Conservation (phyloP, 2,888 invertebrate species). For the Apotomis betuletana region DNA sequence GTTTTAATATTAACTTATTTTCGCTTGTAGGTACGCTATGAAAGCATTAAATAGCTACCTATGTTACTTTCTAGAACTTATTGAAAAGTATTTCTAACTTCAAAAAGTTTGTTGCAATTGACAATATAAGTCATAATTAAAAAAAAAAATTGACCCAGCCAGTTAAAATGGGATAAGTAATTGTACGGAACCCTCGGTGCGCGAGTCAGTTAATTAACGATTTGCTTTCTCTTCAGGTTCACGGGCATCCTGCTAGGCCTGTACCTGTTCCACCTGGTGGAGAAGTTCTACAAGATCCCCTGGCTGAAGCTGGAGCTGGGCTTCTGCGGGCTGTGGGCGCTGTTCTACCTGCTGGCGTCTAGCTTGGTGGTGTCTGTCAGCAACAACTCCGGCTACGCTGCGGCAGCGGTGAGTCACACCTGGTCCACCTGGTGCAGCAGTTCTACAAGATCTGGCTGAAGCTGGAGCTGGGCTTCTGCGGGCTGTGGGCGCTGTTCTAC, state of each 20-base stretch:
- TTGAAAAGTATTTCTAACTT: no score
- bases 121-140: no score
- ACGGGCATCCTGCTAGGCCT: constrained; percentile 90
- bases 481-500: constrained; percentile 89
- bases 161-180: no score
- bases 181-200: no score
- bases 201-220: no score
- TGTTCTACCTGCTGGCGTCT: constrained; percentile 90
- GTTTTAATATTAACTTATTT: no score
- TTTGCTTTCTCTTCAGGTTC: constrained; percentile 61
- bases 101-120: no score
- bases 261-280: constrained; percentile 93
- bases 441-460: constrained; percentile 93
- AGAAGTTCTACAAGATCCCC: constrained; percentile 92
- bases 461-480: constrained; percentile 90
- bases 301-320: constrained; percentile 93
- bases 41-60: no score
- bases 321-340: constrained; percentile 89
- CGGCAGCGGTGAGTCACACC: constrained; percentile 91
- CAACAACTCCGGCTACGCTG: constrained; percentile 83
- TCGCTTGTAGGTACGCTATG: no score
- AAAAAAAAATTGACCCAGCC: no score
- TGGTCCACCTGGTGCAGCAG: constrained; percentile 94
- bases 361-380: constrained; percentile 86
- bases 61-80: no score